Base-by-base conservation (phyloP, 1,140 invertebrate genomes). In the Drosophila nasuta region DNA sequence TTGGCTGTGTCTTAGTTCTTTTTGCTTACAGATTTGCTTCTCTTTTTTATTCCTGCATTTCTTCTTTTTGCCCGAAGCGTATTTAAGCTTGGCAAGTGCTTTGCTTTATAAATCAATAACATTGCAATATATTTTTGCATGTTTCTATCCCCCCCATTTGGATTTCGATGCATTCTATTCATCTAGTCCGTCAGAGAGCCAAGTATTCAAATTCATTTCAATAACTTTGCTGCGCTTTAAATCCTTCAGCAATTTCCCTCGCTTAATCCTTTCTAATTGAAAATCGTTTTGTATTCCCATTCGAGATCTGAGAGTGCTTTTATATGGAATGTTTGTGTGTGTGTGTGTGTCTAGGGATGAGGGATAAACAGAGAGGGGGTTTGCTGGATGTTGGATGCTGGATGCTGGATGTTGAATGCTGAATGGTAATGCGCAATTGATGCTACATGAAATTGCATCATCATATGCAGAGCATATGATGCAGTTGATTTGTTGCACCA, bases 221-320 rank as follows among this genome's bases (percentile, higher is more conserved):
- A 87, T 88, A 88, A 79, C 82, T 87, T 66, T 62, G 58, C 68
- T 73, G 67, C 75, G 76, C 77, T 88, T 87, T 87, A 87, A 87
- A 68, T 87, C 80, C 83, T 82, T 88, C 69, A 80, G 71, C 80
- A 75, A 79, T 75, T 88, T 78, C 66, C 66, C 77, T 60, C 67
- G 77, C 79, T 83, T 87, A 88, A 87, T 87, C 83, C 83, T 72
- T 80, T 87, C 83, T 87, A 87, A 87, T 87, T 87, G 83, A 80
- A 87, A 88, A 87, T 87, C 83, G 83, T 79, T 87, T 87, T 87
- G 82, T 77, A 72, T 71, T 79, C 65, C 38, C 49, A 52, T 54
- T 43, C 38, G 62, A 70, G 54, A 46, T 43, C 67, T 63, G 60
- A 65, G 62, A 76, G 67, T 71, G 69, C 69, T 72, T 72, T 76